Base-by-base conservation (phyloP, 2,797 vertebrate genomes). In the Pangasius mekongensis region DNA sequence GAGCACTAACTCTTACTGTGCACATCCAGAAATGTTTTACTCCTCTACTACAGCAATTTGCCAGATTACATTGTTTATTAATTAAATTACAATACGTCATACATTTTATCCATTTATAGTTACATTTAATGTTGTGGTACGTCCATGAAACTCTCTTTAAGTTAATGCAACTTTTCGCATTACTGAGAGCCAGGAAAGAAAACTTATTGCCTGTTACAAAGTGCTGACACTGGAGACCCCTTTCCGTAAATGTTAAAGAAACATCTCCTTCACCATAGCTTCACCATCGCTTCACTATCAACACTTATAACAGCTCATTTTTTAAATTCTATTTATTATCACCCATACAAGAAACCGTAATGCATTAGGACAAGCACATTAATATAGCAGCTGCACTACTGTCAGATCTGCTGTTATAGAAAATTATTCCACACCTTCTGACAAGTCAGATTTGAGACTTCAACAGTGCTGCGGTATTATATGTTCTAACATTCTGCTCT, bases 351-450 rank as follows among this genome's bases (percentile, higher is more conserved):
- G 39, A 74, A 47, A 77, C 76, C 54, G 24, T 22, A 81, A 6
- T 13, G 30, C 24, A 58, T 60, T n/a, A 39, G 11, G 20, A 60
- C 18, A 36, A 81, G 22, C 24, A 1, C 9, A 62, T 82, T 43
- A 43, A 43, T 43, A 18, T 39, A 62, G 58, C 58, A 47, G 58
- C 58, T 47, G 36, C 58, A 10, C 13, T 20, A 64, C 22, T 18
- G 58, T 80, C 78, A 81, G 56, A 81, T 36, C 33, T 81, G 33
- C 60, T 58, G 77, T 47, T 71, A 43, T 9, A 33, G 20, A 78
- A 60, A 66, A 66, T 80, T 3, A 78, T 56, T 30, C 22, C 13
- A n/a, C 33, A 27, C 43, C 74, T 77, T 77, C 47, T 3, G 27
- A 52, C 0, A 7, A 77, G 74, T 52, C 47, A 18, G 74, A 52